Conservation (phyloP, 2,113 vertebrate genomes). For the Rissa tridactyla region DNA sequence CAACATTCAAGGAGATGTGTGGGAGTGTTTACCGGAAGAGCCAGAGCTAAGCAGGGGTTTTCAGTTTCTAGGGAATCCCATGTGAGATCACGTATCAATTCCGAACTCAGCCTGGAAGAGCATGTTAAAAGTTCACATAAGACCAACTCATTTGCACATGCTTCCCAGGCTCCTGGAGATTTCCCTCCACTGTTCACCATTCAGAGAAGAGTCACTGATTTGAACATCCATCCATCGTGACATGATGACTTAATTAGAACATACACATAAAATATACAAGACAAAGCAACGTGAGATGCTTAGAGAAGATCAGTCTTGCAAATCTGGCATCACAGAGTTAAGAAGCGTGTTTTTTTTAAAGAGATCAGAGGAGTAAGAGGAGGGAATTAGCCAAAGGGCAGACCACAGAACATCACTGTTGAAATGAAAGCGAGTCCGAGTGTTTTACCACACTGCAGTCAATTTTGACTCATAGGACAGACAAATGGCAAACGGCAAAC, state of each 20-base stretch:
- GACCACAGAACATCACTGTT: neutral
- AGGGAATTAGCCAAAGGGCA: slow-evolving; percentile 1
- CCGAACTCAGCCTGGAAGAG: neutral
- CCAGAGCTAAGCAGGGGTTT: neutral
- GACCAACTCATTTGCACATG: neutral
- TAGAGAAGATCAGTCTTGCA: neutral
- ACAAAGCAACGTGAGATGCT: neutral
- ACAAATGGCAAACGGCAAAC: neutral
- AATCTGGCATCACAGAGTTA: neutral
- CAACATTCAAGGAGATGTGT: neutral
- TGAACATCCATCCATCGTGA: neutral
- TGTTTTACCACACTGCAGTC: neutral
- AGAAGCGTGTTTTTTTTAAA: neutral
- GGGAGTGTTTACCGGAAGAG: neutral
- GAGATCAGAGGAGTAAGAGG: neutral
- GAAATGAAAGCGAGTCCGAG: neutral
- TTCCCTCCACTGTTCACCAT: neutral
- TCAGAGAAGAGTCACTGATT: neutral
- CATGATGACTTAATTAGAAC: neutral
- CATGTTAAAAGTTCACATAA: neutral
- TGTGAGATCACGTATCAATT: neutral
- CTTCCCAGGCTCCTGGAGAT: neutral
- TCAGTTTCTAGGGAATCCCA: neutral
- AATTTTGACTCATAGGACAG: neutral
- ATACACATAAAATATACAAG: neutral